Percentiles rank a stretch among this genome's conserved stretches.
Conservation (phyloP, 2,797 vertebrate genomes). For the Urocyon cinereoargenteus region DNA sequence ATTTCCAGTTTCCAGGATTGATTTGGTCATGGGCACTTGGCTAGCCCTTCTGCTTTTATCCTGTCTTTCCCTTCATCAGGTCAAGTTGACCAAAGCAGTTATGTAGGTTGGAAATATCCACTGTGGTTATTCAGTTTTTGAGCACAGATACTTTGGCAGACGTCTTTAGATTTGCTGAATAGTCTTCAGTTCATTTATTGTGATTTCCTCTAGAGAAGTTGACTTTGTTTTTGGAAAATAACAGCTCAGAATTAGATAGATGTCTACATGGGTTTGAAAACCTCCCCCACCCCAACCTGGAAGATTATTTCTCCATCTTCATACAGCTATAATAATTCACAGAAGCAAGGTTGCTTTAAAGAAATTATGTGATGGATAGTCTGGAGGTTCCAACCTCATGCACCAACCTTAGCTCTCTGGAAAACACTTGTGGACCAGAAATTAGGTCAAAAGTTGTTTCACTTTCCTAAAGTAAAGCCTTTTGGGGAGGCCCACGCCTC, state of each 20-base stretch:
- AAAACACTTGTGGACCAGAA: background rate
- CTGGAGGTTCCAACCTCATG: background rate
- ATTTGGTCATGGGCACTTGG: background rate
- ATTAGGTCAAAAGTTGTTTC: conserved; percentile 12
- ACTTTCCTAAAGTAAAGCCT: conserved; percentile 5
- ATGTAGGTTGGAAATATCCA: background rate
- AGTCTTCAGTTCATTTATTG: background rate
- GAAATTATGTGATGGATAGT: background rate
- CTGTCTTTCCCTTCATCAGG: background rate
- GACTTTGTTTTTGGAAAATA: conserved; percentile 20
- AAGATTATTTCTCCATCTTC: conserved; percentile 5
- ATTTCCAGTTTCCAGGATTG: background rate
- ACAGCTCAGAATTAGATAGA: conserved; percentile 21
- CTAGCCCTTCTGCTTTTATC: background rate
- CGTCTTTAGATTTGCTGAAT: background rate
- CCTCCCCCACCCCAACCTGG: background rate
- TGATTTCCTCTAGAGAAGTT: conserved; percentile 51
- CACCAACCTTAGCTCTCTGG: background rate
- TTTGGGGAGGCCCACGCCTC: background rate
- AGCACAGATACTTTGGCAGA: background rate
- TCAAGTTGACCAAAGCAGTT: background rate
- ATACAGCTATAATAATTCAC: background rate
- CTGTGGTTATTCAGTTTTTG: background rate
- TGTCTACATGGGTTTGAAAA: conserved; percentile 26
- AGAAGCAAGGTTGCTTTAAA: background rate